Percentiles rank a stretch among this genome's conserved stretches.
Conservation (phyloP, 2,888 invertebrate genomes). For the Cybosia mesomella region DNA sequence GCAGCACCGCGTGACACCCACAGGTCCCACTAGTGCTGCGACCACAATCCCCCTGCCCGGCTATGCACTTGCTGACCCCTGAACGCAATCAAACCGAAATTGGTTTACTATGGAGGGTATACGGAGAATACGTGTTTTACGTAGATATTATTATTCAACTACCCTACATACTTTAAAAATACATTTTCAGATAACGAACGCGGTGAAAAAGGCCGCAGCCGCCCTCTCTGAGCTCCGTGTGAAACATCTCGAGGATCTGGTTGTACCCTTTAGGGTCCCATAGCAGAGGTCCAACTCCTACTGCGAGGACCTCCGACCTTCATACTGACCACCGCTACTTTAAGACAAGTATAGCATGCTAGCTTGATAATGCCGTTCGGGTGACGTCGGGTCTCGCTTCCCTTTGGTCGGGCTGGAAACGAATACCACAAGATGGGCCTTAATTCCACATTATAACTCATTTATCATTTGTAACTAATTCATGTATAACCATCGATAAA, state of each 20-base stretch:
- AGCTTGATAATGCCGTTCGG: constrained; percentile 12
- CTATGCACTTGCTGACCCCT: no score
- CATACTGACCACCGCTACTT: constrained; percentile 40
- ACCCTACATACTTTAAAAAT: background rate
- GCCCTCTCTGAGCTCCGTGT: constrained; percentile 94
- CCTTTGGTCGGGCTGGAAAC: background rate
- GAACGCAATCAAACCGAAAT: no score
- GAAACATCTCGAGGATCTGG: constrained; percentile 95
- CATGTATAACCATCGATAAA: background rate
- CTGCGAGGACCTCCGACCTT: constrained; percentile 49
- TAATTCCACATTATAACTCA: background rate
- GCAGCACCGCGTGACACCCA: no score
- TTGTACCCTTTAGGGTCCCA: constrained; percentile 94
- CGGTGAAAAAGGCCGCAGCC: constrained; percentile 89
- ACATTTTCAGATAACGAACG: constrained; percentile 89
- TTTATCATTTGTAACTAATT: background rate
- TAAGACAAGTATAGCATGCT: constrained; percentile 23
- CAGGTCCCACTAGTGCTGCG: no score
- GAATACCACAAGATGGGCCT: background rate
- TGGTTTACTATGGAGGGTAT: no score
- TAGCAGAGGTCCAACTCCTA: constrained; percentile 71
- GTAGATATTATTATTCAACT: background rate
- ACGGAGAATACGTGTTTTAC: no score
- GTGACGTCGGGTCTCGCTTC: background rate
- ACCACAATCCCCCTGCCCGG: no score